These are phyloP conservation scores for Galleria mellonella DNA, from an alignment of 1,140 invertebrate species.

Conservation along the genomic window DNA sequence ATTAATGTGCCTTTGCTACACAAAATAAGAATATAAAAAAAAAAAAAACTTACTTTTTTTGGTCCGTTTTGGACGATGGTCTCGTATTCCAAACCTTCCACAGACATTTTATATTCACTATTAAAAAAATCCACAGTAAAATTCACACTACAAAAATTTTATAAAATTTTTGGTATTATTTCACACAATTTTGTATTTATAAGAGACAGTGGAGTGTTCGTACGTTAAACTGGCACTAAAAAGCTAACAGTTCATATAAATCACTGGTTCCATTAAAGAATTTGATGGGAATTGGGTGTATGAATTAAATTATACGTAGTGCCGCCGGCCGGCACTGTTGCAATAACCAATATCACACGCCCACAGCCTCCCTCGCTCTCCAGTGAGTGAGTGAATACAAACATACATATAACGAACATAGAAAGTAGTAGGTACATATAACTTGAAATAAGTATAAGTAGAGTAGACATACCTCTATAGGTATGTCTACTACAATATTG, in stretches of 20 bases:
- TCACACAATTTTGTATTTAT: constrained; percentile 18
- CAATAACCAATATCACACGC: constrained; percentile 50
- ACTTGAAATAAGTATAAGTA: background rate
- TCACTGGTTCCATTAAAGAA: constrained; percentile 49
- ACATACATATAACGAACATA: constrained; percentile 35
- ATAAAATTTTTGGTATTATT: constrained; percentile 27
- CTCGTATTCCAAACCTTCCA: constrained; percentile 74
- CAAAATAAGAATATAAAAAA: constrained; percentile 7
- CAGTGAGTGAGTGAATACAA: constrained; percentile 35
- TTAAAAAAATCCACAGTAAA: constrained; percentile 33
- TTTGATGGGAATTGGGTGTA: constrained; percentile 36
- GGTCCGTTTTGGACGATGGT: constrained; percentile 74
- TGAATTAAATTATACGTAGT: constrained; percentile 33
- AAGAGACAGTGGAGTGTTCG: constrained; percentile 14
- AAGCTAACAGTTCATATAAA: constrained; percentile 28
- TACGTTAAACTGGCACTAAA: constrained; percentile 25
- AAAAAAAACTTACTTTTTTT: constrained; percentile 67
- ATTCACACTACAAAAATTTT: constrained; percentile 19
- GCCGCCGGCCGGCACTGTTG: constrained; percentile 43
- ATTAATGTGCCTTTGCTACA: background rate
- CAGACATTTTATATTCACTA: constrained; percentile 67
- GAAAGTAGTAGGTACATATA: background rate
- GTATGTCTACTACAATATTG: constrained; percentile 17
- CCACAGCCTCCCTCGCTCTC: constrained; percentile 58
- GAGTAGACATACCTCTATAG: constrained; percentile 17